Base-by-base conservation (phyloP, 2,113 vertebrate genomes). In the Stegastes partitus region DNA sequence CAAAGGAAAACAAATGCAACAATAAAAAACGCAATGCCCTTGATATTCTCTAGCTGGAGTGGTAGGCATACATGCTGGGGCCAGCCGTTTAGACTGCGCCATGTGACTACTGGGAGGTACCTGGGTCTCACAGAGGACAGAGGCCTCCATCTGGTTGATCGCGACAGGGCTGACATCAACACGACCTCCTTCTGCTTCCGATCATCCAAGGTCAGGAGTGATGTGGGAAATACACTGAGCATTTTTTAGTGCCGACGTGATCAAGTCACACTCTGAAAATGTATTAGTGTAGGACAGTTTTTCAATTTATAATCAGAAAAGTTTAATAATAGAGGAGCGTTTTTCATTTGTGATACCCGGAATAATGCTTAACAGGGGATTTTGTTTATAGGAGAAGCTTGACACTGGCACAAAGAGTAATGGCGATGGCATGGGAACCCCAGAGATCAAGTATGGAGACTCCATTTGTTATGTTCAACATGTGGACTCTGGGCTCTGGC, bases 381-480 rank as follows among this genome's bases (percentile, higher is more conserved):
- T 62, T 51, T 42, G 1, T 28, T 5, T 68, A 19, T 12, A 98
- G 96, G 97, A 98, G 90, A 97, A 96, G 37, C 56, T 95, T 74
- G 95, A 96, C 37, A 56, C 88, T 22, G 93, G 93, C 2, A 76
- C 91, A 63, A 96, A 94, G 87, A 95, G 95, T 86, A 94, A 96
- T 62, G 90, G 93, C 0, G 96, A 97, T 82, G 97, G 96, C 57
- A 99, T 99, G 98, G 97, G 97, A 22, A 92, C 92, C 31, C 96
- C 98, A 19, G 97, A 98, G 92, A 97, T 99, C 89, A 99, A 98
- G 76, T 99, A 99, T 0, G 98, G 98, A 23, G 98, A 99, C 89
- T 99, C 98, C 0, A 90, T 97, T 5, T 98, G 97, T 82, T 97
- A 95, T 26, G 93, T 99, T 70, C 98, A 99, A 49, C 98, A 99